Evolutionary conservation across 2,113 vertebrate species (phyloP), one percentile per base, ranked within the genome.

Genomic region (Lycocorax pyrrhopterus): DNA sequence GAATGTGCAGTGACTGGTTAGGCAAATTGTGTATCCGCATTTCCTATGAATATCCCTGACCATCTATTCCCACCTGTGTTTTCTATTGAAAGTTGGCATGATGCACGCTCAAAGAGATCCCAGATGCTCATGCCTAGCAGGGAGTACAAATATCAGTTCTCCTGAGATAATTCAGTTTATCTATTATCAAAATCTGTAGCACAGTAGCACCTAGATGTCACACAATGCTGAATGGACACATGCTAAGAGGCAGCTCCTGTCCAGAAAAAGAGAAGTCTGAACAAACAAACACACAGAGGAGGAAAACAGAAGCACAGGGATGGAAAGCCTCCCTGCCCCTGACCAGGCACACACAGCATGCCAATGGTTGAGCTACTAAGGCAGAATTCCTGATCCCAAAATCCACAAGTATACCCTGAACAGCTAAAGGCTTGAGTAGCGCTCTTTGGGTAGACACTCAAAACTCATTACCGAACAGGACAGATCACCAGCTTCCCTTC

Each of bases 31-130:
- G 69, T 85, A 76, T 62, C 13, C 89, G 63, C 94, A 93, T 94
- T 87, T 78, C 80, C 81, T n/a, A 74, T 68, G 74, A 87, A 84
- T 87, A 83, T 72, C 71, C 84, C 87, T 91, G 26, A 41, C 32
- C 58, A 55, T 77, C 67, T 87, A 72, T 56, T 93, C 78, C n/a
- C 72, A 90, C 67, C 73, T 83, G 94, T 53, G 59, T 64, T 82
- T 86, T 93, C 90, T 84, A 90, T 96, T 95, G 84, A 80, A 93
- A 75, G 68, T 59, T 82, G 87, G 78, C 91, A 89, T 89, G 73
- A 93, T 75, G 77, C 80, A 69, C 20, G 16, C 60, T 95, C 37
- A 76, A 67, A 89, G 93, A 94, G 55, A 82, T 84, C 93, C 79
- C 74, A 77, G 74, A 97, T 84, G 63, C 64, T 79, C 73, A 94